Evolutionary conservation across 1,140 invertebrate genomes (phyloP).

Genomic region (Atta cephalotes): DNA sequence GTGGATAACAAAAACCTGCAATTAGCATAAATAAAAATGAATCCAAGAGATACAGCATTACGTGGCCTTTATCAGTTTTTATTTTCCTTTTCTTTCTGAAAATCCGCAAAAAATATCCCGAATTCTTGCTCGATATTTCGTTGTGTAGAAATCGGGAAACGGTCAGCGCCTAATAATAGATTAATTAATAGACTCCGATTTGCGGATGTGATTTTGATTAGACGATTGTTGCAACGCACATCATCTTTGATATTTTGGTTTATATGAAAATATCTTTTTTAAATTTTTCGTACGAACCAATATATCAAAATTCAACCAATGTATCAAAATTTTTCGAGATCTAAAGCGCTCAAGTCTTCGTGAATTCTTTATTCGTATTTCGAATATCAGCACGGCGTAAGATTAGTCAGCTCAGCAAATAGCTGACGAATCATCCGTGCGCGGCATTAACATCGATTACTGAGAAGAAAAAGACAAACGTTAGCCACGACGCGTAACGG

Average conservation of each 20-base stretch:
- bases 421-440: not conserved
- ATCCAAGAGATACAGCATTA: conserved; percentile 14
- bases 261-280: not conserved
- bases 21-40: conserved; percentile 12
- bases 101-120: not conserved
- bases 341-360: not conserved
- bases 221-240: not conserved
- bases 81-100: not conserved
- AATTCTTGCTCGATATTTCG: not conserved
- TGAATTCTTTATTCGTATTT: not conserved
- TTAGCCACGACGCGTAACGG: conserved; percentile 24
- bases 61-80: not conserved
- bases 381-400: not conserved
- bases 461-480: not conserved
- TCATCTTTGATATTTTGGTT: too few species aligned
- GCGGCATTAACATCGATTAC: not conserved
- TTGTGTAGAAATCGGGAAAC: not conserved
- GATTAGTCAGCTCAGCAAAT: not conserved
- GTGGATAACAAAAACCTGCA: not conserved
- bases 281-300: not conserved
- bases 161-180: not conserved
- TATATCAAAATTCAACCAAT: not conserved
- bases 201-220: not conserved
- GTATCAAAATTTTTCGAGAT: conserved; percentile 8
- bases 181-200: conserved; percentile 10